Evolutionary conservation across 2,797 vertebrate species (phyloP).

Genomic region (Melanotaenia boesemani): DNA sequence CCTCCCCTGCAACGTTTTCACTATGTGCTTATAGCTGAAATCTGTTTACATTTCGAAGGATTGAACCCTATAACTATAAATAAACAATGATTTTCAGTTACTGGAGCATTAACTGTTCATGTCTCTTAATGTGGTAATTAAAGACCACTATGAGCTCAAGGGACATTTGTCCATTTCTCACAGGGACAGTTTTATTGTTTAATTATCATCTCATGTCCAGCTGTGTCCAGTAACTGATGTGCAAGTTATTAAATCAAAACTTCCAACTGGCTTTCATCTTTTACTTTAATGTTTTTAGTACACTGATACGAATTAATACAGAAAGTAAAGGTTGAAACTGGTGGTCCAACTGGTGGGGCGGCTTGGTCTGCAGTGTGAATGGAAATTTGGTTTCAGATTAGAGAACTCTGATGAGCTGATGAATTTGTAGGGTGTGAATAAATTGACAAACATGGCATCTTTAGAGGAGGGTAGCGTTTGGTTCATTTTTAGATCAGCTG

Average conservation of each 20-base stretch:
- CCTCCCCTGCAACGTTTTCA: constrained; percentile 33
- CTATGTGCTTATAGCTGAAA: too few relatives aligned
- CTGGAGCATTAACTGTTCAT: background rate
- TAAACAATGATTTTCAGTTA: background rate
- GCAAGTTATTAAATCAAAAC: background rate
- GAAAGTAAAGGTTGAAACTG: too few relatives aligned
- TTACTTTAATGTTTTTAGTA: background rate
- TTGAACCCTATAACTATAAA: background rate
- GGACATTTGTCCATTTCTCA: background rate
- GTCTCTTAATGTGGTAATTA: background rate
- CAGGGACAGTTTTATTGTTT: background rate
- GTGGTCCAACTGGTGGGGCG: too few relatives aligned
- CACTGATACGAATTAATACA: too few relatives aligned
- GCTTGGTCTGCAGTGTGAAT: background rate
- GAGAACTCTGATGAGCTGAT: too few relatives aligned
- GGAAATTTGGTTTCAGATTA: background rate
- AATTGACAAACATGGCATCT: too few relatives aligned
- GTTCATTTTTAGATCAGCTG: too few relatives aligned
- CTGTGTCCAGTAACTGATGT: background rate
- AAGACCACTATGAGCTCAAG: background rate
- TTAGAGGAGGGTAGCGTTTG: too few relatives aligned
- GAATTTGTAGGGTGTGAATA: too few relatives aligned
- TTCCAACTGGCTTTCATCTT: background rate
- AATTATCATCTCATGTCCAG: background rate
- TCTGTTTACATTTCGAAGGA: too few relatives aligned